Base-by-base conservation (phyloP, 2,797 vertebrate genomes). In the Mallotus villosus region DNA sequence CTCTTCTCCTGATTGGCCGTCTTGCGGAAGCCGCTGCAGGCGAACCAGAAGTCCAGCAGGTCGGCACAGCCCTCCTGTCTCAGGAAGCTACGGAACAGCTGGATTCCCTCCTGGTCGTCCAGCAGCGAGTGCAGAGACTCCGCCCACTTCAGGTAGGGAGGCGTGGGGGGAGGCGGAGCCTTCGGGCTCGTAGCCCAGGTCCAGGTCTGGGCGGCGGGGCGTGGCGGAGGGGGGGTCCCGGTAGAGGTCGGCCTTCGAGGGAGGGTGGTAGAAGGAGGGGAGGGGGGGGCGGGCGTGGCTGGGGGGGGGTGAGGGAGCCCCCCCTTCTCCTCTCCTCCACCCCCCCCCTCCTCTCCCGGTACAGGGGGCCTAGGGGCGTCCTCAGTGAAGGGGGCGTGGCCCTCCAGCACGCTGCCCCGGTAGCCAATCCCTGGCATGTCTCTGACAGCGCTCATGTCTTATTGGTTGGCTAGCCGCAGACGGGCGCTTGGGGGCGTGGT, bases 41-140 rank as follows among this genome's bases (percentile, higher is more conserved):
- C 97, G 16, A 99, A 98, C 97, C 97, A 99, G 89, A 99, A 99
- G 89, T 99, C 97, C 74, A 98, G 92, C 73, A 98, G 89, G 88
- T 99, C 96, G 0, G 93, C 95, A 22, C 96, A 97, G 78, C 94
- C 94, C 91, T 97, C 95, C 87, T 96, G 95, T 79, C 90, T 93
- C 83, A 98, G 93, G 89, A 99, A 99, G 82, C 93, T 93, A 84
- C 93, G 90, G 89, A 99, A 99, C 79, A 98, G 93, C 82, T 95
- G 93, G 82, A 95, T 99, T 70, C 97, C 97, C 3, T 99, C 97
- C 84, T 96, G 95, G 84, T 99, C 97, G 0, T 98, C 97, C 73
- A 99, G 88, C 80, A 99, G 91, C 12, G 95, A 95, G 89, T 97
- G 96, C 74, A 99, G 90, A 0, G 96, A 98, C 90, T 98, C 96